phyloP scores from a whole-genome alignment of 2,797 vertebrate genomes.

The Dermochelys coriacea region DNA sequence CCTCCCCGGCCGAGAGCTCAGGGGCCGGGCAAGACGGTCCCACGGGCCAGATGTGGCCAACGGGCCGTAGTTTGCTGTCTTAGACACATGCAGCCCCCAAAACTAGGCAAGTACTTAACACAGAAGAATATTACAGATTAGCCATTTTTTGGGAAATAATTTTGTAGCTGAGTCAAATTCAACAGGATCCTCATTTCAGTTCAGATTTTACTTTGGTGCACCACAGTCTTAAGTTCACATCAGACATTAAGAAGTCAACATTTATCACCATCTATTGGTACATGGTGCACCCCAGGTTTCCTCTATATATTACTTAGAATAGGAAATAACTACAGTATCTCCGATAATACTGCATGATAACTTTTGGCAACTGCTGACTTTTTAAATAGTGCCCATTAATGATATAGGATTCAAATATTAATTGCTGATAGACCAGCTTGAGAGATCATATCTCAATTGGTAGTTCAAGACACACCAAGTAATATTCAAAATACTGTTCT shows the following conservation, averaged over 20 bases:
- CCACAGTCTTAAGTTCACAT: neutral
- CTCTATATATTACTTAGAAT: neutral
- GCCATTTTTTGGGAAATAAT: neutral
- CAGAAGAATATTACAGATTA: neutral
- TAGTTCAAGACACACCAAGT: constrained; percentile 53
- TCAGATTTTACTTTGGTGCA: neutral
- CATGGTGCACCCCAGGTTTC: neutral
- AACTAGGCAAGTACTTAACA: neutral
- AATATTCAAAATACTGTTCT: constrained; percentile 46
- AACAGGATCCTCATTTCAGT: neutral
- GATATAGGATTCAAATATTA: constrained; percentile 67
- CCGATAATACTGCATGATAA: neutral
- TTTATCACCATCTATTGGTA: neutral
- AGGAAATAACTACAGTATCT: constrained; percentile 31
- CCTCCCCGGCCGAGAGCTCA: too few species aligned
- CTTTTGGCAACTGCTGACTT: constrained; percentile 51
- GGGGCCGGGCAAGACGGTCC: too few species aligned
- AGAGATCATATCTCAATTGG: constrained; percentile 47
- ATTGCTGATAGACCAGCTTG: constrained; percentile 57
- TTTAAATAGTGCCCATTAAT: constrained; percentile 53
- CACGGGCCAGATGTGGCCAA: too few species aligned
- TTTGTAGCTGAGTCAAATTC: neutral
- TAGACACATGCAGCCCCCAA: neutral
- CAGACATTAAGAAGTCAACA: neutral
- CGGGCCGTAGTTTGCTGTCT: too few species aligned